Conservation (phyloP, 23 tunicate genomes). For the Trididemnum nubilum region DNA sequence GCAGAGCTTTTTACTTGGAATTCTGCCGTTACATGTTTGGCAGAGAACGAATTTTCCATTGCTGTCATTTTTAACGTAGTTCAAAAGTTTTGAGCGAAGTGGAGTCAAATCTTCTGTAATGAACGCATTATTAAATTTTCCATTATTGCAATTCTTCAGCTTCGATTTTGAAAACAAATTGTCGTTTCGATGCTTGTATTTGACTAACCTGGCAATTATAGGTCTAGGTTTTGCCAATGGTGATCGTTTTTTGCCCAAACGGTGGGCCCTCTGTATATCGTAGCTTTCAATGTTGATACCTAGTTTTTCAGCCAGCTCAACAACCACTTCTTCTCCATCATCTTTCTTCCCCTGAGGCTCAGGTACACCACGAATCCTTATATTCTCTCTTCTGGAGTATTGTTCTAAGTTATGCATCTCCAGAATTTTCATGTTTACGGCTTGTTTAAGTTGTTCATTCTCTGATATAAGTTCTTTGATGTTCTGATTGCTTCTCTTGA, state of each 20-base stretch:
- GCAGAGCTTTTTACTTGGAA: neutral
- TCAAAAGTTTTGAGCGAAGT: neutral
- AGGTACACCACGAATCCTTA: too few relatives aligned
- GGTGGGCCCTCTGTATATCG: neutral
- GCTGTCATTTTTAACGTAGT: neutral
- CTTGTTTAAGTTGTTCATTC: too few relatives aligned
- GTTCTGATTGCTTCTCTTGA: too few relatives aligned
- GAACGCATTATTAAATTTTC: neutral
- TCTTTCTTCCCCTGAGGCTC: neutral
- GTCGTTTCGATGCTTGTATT: neutral
- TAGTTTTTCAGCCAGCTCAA: neutral
- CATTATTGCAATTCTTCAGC: neutral
- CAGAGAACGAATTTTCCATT: neutral
- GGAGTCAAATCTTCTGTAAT: neutral
- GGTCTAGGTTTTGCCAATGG: neutral
- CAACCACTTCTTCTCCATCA: neutral
- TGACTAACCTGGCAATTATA: neutral
- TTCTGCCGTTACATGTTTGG: neutral
- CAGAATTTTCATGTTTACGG: too few relatives aligned
- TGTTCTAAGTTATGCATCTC: too few relatives aligned
- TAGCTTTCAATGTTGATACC: neutral
- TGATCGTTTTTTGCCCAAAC: neutral
- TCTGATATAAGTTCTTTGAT: too few relatives aligned
- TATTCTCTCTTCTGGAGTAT: too few relatives aligned
- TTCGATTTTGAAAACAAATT: neutral